These are phyloP conservation scores for Eupithecia pulchellata DNA, from an alignment of 2,888 invertebrate species.

Conservation along the genomic window DNA sequence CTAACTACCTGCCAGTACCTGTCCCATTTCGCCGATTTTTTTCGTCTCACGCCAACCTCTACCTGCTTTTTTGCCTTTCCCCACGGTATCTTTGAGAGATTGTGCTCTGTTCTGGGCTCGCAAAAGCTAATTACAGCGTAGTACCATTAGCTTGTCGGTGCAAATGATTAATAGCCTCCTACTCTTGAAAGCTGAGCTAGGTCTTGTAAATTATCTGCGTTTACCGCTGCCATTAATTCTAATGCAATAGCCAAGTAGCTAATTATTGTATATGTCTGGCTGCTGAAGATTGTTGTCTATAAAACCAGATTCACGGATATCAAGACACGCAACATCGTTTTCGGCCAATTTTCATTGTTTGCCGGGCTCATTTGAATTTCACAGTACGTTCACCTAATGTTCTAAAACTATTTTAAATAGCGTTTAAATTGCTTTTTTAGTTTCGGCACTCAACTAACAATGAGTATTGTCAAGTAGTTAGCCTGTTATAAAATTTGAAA, in stretches of 20 bases:
- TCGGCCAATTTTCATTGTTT: slow-evolving; percentile 5
- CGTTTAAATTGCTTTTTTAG: slow-evolving; percentile 19
- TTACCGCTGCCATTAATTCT: slow-evolving; percentile 59
- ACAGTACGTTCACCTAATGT: slow-evolving; percentile 10
- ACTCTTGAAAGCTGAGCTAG: slow-evolving; percentile 60
- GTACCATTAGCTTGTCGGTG: slow-evolving; percentile 66
- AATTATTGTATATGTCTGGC: slow-evolving; percentile 43
- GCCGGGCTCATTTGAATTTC: slow-evolving; percentile 7
- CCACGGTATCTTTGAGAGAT: slow-evolving; percentile 62
- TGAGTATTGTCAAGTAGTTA: slow-evolving; percentile 31
- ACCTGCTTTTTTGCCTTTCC: slow-evolving; percentile 66
- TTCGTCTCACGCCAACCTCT: slow-evolving; percentile 45
- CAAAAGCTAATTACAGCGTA: slow-evolving; percentile 65
- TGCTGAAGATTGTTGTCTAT: slow-evolving; percentile 25
- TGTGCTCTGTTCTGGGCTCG: slow-evolving; percentile 55
- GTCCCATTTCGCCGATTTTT: slow-evolving; percentile 63
- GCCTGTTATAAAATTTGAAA: slow-evolving; percentile 21
- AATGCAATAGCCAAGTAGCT: slow-evolving; percentile 49
- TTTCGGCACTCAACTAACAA: slow-evolving; percentile 20
- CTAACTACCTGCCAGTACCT: slow-evolving; percentile 64
- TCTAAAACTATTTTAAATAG: slow-evolving; percentile 20
- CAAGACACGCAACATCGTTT: slow-evolving; percentile 15
- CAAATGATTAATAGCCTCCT: slow-evolving; percentile 68
- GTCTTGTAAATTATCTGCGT: slow-evolving; percentile 62
- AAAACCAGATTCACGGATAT: slow-evolving; percentile 12